A percentile compares a stretch with the other conserved stretches of the same genome.
Evolutionary conservation across 2,113 vertebrate genomes (phyloP).

Genomic region (Hepsetus odoe): DNA sequence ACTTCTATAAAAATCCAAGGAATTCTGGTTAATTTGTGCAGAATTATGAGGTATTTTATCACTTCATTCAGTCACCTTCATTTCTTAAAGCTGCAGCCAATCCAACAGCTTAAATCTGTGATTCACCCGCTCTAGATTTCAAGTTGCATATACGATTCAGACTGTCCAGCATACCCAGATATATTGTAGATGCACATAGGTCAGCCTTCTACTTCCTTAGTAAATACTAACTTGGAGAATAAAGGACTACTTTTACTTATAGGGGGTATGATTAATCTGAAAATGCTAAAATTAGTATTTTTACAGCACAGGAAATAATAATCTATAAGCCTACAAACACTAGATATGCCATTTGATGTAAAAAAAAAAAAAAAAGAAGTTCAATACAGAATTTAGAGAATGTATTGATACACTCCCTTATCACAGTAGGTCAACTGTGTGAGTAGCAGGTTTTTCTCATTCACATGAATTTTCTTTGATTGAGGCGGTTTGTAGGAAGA

Average conservation of each 20-base stretch:
- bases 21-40: not conserved
- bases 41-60: not conserved
- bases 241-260: too few relatives aligned
- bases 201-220: not conserved
- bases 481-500: not conserved
- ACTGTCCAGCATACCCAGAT: not conserved
- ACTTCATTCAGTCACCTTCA: not conserved
- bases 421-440: too few relatives aligned
- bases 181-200: not conserved
- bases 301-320: not conserved
- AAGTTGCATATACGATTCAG: not conserved
- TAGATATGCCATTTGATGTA: not conserved
- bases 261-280: too few relatives aligned
- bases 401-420: too few relatives aligned
- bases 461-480: too few relatives aligned
- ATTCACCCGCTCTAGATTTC: not conserved
- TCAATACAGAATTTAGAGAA: not conserved
- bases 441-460: too few relatives aligned
- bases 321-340: not conserved
- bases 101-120: not conserved
- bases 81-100: conserved; percentile 1
- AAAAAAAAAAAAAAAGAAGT: not conserved
- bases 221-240: too few relatives aligned
- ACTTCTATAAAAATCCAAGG: not conserved
- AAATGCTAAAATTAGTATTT: too few relatives aligned